Evolutionary conservation across 2,797 vertebrate species (phyloP).

Genomic region (Melanogrammus aeglefinus): DNA sequence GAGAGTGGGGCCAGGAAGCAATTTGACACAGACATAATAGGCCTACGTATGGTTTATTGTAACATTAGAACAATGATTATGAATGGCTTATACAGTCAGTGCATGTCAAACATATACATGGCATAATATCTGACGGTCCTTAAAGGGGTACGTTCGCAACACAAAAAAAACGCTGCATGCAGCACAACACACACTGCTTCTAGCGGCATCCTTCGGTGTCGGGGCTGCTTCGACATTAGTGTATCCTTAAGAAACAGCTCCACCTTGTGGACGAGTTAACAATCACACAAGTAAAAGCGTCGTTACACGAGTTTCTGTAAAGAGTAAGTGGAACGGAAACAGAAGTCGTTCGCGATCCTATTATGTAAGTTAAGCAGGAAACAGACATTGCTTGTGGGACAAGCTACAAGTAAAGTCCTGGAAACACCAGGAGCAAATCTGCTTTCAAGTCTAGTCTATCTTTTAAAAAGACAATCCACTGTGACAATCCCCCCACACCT

Average conservation of each 20-base stretch:
- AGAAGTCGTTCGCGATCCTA: no score
- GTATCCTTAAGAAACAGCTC: constrained; percentile 34
- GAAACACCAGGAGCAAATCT: constrained; percentile 12
- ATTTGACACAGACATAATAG: constrained; percentile 18
- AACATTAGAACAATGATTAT: constrained; percentile 34
- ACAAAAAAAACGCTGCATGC: constrained; percentile 48
- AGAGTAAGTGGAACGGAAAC: no score
- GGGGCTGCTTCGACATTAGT: constrained; percentile 14
- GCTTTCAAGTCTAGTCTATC: constrained; percentile 24
- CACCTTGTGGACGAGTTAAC: constrained; percentile 56
- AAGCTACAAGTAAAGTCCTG: no score
- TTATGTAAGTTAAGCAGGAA: no score
- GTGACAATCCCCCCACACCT: not conserved
- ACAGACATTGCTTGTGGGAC: no score
- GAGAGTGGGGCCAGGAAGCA: not conserved
- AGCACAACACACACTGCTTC: constrained; percentile 20
- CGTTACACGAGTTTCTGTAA: not conserved
- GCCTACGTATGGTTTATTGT: constrained; percentile 29
- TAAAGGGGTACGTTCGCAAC: constrained; percentile 27
- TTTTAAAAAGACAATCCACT: not conserved
- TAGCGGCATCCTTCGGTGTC: constrained; percentile 16
- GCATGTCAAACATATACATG: constrained; percentile 27
- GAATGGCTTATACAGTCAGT: not conserved
- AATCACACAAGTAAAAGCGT: constrained; percentile 11
- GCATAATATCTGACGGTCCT: constrained; percentile 31